Evolutionary conservation across 2,113 vertebrate genomes (phyloP).

Genomic region (Cettia cetti): DNA sequence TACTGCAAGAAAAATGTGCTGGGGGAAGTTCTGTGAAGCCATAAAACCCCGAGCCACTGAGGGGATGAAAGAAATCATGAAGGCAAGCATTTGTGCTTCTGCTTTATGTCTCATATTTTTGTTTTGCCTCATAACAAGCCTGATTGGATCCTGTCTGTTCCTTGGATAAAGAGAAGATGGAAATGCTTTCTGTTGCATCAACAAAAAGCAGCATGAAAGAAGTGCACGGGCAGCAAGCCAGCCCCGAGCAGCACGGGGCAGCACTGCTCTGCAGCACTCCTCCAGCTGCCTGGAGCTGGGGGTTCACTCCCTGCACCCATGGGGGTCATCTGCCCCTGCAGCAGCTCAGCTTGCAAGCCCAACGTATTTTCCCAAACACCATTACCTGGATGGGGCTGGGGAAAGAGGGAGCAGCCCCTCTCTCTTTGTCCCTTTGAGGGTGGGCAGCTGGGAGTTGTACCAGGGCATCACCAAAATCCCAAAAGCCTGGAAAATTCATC

Average conservation of each 20-base stretch:
- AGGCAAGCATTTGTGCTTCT: not conserved
- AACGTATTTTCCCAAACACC: not conserved
- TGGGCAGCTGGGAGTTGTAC: not conserved
- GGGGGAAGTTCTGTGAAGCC: not conserved
- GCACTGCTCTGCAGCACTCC: not conserved
- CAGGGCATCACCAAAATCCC: not conserved
- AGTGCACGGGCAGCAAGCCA: slow-evolving; percentile 15
- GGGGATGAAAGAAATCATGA: not conserved
- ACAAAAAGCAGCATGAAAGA: slow-evolving; percentile 24
- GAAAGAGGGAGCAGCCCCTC: not conserved
- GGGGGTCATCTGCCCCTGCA: not conserved
- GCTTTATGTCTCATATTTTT: not conserved
- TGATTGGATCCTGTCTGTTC: slow-evolving; percentile 22
- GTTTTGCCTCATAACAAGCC: not conserved
- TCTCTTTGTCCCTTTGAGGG: not conserved
- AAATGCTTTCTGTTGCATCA: slow-evolving; percentile 54
- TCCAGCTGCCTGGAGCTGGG: not conserved
- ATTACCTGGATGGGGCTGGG: not conserved
- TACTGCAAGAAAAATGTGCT: not conserved
- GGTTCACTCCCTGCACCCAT: not conserved
- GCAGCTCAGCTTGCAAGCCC: not conserved
- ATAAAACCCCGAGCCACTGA: not conserved
- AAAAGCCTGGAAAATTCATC: not conserved
- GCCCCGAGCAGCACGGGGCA: not conserved
- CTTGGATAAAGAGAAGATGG: slow-evolving; percentile 38